Percentiles rank a stretch among this genome's conserved stretches.
Evolutionary conservation across 1,140 invertebrate species (phyloP).

Genomic region (Artemia franciscana): DNA sequence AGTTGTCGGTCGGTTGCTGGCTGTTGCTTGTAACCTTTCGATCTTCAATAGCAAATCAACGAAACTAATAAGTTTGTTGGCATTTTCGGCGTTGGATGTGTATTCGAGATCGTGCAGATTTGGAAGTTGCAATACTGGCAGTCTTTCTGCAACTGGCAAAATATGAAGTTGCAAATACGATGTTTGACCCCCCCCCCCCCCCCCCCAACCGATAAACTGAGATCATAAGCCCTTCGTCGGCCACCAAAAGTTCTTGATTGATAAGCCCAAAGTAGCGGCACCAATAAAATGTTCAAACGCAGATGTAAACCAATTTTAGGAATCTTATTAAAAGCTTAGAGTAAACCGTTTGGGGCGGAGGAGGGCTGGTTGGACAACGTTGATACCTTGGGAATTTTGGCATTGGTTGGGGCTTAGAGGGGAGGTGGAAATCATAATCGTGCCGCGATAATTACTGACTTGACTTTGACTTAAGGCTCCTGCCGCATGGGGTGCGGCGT

Average conservation of each 20-base stretch:
- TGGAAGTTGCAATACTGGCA: background rate
- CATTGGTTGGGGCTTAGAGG: too few relatives aligned
- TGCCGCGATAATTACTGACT: too few relatives aligned
- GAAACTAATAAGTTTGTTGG: background rate
- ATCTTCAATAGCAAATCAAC: background rate
- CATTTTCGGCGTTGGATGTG: background rate
- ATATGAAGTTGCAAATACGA: background rate
- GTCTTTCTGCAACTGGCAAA: background rate
- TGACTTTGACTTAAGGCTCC: too few relatives aligned
- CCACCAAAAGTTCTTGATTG: background rate
- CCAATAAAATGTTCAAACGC: background rate
- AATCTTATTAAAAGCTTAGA: background rate
- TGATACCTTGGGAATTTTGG: background rate
- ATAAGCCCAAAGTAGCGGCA: background rate
- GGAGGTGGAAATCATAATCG: too few relatives aligned
- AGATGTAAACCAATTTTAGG: background rate
- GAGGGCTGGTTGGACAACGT: background rate
- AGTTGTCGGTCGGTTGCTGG: too few relatives aligned
- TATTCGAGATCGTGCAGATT: background rate
- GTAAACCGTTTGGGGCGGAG: background rate
- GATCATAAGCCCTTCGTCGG: background rate
- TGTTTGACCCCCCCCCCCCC: background rate
- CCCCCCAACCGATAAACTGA: background rate
- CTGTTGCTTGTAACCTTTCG: background rate
- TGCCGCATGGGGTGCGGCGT: too few relatives aligned